These are phyloP conservation scores for Yponomeuta malinellus DNA, from an alignment of 2,888 invertebrate species.

Conservation along the genomic window DNA sequence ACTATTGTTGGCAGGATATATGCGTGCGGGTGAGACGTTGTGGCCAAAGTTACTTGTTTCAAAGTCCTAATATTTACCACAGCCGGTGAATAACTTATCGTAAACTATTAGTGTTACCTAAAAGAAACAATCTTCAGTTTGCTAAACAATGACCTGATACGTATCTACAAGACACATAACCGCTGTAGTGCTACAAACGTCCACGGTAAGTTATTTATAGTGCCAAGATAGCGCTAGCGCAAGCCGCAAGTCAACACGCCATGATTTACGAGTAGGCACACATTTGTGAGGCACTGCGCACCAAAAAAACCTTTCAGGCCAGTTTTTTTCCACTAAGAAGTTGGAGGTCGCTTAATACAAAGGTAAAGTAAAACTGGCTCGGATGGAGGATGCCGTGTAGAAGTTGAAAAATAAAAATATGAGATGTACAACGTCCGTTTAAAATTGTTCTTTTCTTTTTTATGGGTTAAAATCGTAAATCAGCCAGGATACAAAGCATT, in stretches of 20 bases:
- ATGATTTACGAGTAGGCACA: constrained; percentile 11
- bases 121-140: background rate
- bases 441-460: background rate
- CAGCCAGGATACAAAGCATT: background rate
- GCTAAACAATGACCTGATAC: background rate
- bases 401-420: background rate
- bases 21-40: background rate
- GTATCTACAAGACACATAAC: background rate
- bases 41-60: background rate
- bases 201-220: constrained; percentile 2
- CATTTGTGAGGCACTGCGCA: background rate
- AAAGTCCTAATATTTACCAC: background rate
- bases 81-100: background rate
- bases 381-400: no score
- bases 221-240: constrained; percentile 7
- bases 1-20: background rate
- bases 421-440: background rate
- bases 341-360: background rate
- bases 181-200: background rate
- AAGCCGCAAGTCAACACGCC: constrained; percentile 11
- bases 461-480: background rate
- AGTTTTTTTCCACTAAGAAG: background rate
- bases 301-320: constrained; percentile 2
- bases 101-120: background rate
- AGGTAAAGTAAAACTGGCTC: background rate